Evolutionary conservation across 2,113 vertebrate species (phyloP).

Genomic region (Orientallactaga bullata): DNA sequence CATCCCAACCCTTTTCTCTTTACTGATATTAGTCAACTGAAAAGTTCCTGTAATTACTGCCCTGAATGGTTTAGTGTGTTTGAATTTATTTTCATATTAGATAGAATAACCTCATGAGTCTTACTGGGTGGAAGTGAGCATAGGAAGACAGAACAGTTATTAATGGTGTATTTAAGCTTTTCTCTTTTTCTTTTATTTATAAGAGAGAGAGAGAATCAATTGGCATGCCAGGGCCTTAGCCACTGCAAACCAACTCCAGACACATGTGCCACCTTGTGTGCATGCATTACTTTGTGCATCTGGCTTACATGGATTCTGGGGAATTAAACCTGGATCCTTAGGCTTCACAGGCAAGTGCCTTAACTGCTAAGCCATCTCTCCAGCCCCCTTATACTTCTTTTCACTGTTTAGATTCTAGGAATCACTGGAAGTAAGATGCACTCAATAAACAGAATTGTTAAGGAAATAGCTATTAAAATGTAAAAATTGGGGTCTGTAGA

Average conservation of each 20-base stretch:
- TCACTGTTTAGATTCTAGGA: background rate
- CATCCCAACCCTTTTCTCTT: background rate
- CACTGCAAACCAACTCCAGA: too few species aligned
- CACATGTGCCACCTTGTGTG: too few species aligned
- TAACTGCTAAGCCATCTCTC: too few species aligned
- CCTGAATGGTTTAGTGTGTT: background rate
- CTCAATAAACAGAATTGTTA: background rate
- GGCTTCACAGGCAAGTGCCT: too few species aligned
- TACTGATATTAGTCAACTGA: background rate
- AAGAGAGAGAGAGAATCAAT: too few species aligned
- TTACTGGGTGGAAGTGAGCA: background rate
- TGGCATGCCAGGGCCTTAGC: too few species aligned
- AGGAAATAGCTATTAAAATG: background rate
- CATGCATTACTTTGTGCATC: too few species aligned
- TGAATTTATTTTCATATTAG: slow-evolving; percentile 8
- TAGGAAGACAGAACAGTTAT: background rate
- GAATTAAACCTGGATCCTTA: too few species aligned
- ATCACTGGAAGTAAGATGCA: background rate
- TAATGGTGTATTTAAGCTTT: background rate
- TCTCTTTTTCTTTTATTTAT: background rate
- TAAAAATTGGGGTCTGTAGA: background rate
- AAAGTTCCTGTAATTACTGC: background rate
- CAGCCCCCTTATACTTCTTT: background rate
- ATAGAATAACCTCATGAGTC: background rate
- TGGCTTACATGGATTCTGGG: too few species aligned